phyloP scores from a whole-genome alignment of 1,140 invertebrate species.

The Pogonognathellus flavescens region DNA sequence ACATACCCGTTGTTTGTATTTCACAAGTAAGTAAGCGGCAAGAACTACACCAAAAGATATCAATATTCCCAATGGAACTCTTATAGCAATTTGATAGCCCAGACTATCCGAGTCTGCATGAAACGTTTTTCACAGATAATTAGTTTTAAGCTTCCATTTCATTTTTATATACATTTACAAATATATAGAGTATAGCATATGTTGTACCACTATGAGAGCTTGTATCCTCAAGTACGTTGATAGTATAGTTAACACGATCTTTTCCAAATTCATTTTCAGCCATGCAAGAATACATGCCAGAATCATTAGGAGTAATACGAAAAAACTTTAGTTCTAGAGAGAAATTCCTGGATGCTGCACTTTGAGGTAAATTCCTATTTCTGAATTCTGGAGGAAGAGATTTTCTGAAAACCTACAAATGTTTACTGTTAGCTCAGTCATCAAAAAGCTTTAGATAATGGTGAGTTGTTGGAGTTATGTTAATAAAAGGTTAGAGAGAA shows the following conservation, averaged over 20 bases:
- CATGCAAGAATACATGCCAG: slow-evolving; percentile 4
- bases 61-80: not conserved
- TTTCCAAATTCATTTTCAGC: not conserved
- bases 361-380: too few relatives aligned
- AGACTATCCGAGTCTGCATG: not conserved
- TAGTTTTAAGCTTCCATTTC: too few relatives aligned
- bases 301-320: not conserved
- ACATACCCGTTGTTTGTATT: not conserved
- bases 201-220: not conserved
- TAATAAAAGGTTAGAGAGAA: too few relatives aligned
- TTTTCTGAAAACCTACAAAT: too few relatives aligned
- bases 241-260: not conserved
- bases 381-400: too few relatives aligned
- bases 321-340: not conserved
- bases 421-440: too few relatives aligned
- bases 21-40: not conserved
- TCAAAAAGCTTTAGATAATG: too few relatives aligned
- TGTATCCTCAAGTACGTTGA: not conserved
- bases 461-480: too few relatives aligned
- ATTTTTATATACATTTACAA: too few relatives aligned
- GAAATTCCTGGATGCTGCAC: not conserved
- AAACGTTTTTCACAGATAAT: not conserved
- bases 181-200: not conserved
- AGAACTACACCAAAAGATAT: not conserved
- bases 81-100: slow-evolving; percentile 5